Evolutionary conservation across 2,797 vertebrate species (phyloP), one percentile per base, ranked within the genome.

Genomic region (Syngnathus acus): DNA sequence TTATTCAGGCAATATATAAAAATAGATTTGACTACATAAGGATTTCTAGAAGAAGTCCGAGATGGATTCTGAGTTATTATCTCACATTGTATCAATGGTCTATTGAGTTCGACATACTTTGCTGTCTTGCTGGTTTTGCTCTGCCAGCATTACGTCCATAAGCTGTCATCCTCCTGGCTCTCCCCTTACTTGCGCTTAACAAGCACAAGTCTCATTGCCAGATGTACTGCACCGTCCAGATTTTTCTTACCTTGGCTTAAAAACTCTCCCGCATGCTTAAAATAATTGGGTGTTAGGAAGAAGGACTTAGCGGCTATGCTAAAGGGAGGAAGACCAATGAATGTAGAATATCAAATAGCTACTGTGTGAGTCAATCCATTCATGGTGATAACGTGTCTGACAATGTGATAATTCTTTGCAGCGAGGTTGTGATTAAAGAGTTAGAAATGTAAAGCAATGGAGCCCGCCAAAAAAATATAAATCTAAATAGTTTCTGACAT

Each of bases 211-310:
- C 72, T 80, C 89, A 87, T 88, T 85, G 86, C 78, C 88, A 89
- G 83, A 86, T 90, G 88, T 86, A 86, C 78, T 82, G 74, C 78
- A 78, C 80, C 86, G 78, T 78, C 75, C 68, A 73, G 82, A 86
- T 87, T 89, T 87, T 87, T 86, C 82, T 90, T 89, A 88, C 82
- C 79, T 81, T 87, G 84, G 78, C 81, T 87, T 85, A 88, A 87
- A 88, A 89, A 85, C 78, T 32, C 72, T 69, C 81, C 78, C 69
- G 78, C 72, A 64, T 82, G 74, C 81, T 85, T 82, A 84, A 79
- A 81, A 77, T 82, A 75, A 82, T 32, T 32, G 32, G 32, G 32
- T 32, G 73, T 79, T 65, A 72, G 65, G 57, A 68, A 68, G 78
- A 32, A 32, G 32, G 32, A 32, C 32, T 17, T 5, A 45, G 45